Percentiles rank a stretch among this genome's conserved stretches.
Evolutionary conservation across 2,113 vertebrate genomes (phyloP).

Genomic region (Eupsittula cactorum): DNA sequence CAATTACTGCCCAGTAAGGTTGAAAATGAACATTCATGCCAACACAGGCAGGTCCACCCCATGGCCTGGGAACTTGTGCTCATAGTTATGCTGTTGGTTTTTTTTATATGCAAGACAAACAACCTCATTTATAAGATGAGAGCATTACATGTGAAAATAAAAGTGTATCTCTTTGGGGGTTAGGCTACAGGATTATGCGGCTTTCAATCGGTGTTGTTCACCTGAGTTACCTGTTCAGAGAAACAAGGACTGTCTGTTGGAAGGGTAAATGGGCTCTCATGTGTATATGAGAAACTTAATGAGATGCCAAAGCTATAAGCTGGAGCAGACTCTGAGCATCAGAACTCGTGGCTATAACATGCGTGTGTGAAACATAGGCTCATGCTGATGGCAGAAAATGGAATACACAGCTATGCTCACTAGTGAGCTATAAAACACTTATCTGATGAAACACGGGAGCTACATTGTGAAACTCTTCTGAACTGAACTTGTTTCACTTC

Average conservation of each 20-base stretch:
- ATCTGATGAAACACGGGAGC: not conserved
- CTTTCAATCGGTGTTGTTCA: not conserved
- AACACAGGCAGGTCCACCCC: not conserved
- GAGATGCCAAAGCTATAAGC: not conserved
- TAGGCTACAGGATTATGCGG: not conserved
- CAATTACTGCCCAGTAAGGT: conserved; percentile 27
- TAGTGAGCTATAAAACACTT: not conserved
- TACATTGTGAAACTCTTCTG: not conserved
- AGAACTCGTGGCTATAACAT: not conserved
- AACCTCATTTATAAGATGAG: not conserved
- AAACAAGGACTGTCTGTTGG: not conserved
- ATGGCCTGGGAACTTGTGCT: not conserved
- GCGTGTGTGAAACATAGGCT: not conserved
- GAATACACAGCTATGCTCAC: not conserved
- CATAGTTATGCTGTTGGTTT: not conserved
- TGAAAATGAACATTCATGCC: conserved; percentile 11
- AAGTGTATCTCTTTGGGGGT: not conserved
- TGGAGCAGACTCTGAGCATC: not conserved
- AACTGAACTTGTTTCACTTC: not conserved
- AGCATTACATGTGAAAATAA: not conserved
- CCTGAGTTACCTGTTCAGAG: not conserved
- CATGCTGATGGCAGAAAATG: not conserved
- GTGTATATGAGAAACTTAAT: not conserved
- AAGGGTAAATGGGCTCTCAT: not conserved
- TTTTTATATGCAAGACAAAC: not conserved